A percentile compares a stretch with the other conserved stretches of the same genome.
phyloP scores from a whole-genome alignment of 2,888 invertebrate genomes.

The Amphipyra tragopoginis region DNA sequence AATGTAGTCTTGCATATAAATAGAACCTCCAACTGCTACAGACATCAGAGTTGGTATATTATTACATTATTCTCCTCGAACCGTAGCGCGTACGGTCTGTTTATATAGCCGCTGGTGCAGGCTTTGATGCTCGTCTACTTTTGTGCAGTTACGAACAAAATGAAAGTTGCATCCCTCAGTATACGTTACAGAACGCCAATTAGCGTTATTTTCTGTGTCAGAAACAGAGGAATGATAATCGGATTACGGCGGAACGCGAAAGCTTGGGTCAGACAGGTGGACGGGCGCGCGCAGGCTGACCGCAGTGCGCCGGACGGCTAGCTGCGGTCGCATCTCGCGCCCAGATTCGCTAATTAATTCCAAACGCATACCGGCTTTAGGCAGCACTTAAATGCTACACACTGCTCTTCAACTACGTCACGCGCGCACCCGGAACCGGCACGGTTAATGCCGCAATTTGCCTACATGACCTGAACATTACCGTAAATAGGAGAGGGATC shows the following conservation, averaged over 20 bases:
- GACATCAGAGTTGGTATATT: slow-evolving; percentile 23
- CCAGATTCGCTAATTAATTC: slow-evolving; percentile 82
- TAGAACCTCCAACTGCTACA: slow-evolving; percentile 6
- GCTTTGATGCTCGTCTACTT: slow-evolving; percentile 23
- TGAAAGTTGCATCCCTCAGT: slow-evolving; percentile 47
- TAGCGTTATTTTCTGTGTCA: slow-evolving; percentile 69
- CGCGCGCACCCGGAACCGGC: slow-evolving; percentile 41
- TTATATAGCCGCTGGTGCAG: slow-evolving; percentile 21
- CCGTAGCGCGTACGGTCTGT: slow-evolving; percentile 25
- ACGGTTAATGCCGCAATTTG: slow-evolving; percentile 58
- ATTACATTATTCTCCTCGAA: slow-evolving; percentile 34
- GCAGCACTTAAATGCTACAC: slow-evolving; percentile 61
- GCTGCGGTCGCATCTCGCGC: slow-evolving; percentile 73
- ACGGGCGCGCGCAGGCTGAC: slow-evolving; percentile 64
- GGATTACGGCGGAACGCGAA: slow-evolving; percentile 69
- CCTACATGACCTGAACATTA: slow-evolving; percentile 59
- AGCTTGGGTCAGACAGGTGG: slow-evolving; percentile 76
- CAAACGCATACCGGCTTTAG: slow-evolving; percentile 66
- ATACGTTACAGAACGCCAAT: slow-evolving; percentile 60
- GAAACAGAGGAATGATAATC: slow-evolving; percentile 73
- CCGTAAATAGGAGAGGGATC: slow-evolving; percentile 67
- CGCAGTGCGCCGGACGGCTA: slow-evolving; percentile 66
- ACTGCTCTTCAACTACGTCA: slow-evolving; percentile 50
- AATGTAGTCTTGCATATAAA: slow-evolving; percentile 28
- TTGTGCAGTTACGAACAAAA: slow-evolving; percentile 37